These are phyloP conservation scores for Lophius piscatorius DNA, from an alignment of 2,113 vertebrate species.

Conservation along the genomic window DNA sequence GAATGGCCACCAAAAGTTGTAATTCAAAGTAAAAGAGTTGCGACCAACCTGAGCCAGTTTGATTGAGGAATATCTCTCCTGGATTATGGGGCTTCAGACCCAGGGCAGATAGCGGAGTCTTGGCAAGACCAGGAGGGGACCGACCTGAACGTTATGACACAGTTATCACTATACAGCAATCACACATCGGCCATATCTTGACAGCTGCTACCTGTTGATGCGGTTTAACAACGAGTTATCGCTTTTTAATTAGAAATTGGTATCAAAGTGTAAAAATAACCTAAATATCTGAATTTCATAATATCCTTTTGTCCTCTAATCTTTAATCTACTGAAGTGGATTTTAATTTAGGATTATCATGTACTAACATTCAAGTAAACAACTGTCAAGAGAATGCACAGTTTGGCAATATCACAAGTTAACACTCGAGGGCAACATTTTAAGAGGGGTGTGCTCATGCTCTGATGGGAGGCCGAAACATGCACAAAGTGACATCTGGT, in stretches of 20 bases:
- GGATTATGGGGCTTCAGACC: constrained; percentile 97
- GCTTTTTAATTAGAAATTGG: background rate
- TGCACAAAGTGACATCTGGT: constrained; percentile 51
- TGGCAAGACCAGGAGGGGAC: constrained; percentile 94
- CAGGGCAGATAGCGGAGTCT: constrained; percentile 94
- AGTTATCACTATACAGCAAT: constrained; percentile 1
- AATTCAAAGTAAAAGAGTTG: background rate
- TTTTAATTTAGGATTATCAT: background rate
- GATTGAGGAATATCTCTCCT: constrained; percentile 90
- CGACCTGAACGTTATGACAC: constrained; percentile 80
- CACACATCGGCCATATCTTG: constrained; percentile 14
- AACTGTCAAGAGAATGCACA: constrained; percentile 74
- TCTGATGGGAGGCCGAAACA: constrained; percentile 55
- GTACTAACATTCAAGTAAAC: constrained; percentile 34
- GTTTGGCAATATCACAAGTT: background rate
- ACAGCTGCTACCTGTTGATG: constrained; percentile 59
- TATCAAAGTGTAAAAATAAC: background rate
- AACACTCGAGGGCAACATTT: constrained; percentile 14
- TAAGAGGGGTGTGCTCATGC: constrained; percentile 65
- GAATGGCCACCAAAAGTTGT: background rate
- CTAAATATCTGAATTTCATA: background rate
- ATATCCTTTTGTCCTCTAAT: background rate
- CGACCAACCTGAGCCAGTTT: constrained; percentile 88
- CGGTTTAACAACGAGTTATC: background rate
- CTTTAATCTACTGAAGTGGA: no score